phyloP scores from a whole-genome alignment of 2,888 invertebrate species.

The Pheosia gnoma region DNA sequence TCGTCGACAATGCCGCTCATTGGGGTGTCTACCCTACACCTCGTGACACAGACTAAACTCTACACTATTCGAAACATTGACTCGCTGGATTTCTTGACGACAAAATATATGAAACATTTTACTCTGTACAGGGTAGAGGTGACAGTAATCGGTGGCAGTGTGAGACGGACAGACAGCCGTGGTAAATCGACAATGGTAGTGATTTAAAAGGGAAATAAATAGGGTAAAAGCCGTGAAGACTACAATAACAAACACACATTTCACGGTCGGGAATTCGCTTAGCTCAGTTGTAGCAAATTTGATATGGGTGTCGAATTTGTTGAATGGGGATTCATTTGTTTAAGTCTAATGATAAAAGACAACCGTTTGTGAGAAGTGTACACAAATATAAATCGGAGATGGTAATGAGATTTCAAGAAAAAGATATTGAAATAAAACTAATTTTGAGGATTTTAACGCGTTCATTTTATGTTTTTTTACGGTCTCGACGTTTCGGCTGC shows the following conservation, averaged over 20 bases:
- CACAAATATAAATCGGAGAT: constrained; percentile 11
- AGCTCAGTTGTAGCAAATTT: constrained; percentile 66
- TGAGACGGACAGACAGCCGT: constrained; percentile 70
- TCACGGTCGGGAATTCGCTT: constrained; percentile 66
- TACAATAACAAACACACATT: constrained; percentile 79
- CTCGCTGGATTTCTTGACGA: constrained; percentile 34
- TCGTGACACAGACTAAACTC: constrained; percentile 50
- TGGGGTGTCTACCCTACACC: constrained; percentile 65
- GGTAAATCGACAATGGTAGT: constrained; percentile 73
- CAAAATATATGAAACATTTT: constrained; percentile 24
- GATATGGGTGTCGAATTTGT: constrained; percentile 54
- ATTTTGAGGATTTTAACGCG: neutral
- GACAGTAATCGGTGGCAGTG: constrained; percentile 54
- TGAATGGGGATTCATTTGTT: constrained; percentile 42
- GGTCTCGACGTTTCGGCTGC: no score
- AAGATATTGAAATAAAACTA: neutral
- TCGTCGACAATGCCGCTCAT: constrained; percentile 64
- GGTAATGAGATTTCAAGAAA: constrained; percentile 9
- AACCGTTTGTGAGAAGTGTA: constrained; percentile 17
- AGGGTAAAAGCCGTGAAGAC: constrained; percentile 75
- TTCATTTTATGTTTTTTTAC: no score
- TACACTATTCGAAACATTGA: constrained; percentile 19
- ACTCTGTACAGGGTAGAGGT: constrained; percentile 49
- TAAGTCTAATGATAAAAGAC: constrained; percentile 21
- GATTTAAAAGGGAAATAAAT: constrained; percentile 80